A percentile compares a stretch with the other conserved stretches of the same genome.
Conservation (phyloP, 2,113 vertebrate species). For the Leucoraja erinaceus region DNA sequence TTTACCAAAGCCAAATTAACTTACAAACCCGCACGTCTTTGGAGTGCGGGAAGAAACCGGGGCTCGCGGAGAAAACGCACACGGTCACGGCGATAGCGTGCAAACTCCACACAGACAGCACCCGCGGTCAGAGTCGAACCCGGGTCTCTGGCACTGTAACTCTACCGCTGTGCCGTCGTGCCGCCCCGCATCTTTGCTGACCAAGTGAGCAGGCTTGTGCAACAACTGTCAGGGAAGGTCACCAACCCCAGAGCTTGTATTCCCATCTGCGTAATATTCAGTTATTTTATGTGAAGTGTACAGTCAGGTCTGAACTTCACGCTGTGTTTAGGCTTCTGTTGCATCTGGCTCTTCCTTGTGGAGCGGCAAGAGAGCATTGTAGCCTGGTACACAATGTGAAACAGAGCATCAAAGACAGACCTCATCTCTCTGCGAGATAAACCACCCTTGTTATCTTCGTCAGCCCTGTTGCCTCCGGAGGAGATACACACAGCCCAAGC, state of each 20-base stretch:
- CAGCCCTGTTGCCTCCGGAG: conserved; percentile 15
- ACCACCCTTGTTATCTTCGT: conserved; percentile 6
- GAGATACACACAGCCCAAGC: neutral
- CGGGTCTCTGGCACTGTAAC: too few relatives aligned
- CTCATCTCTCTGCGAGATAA: conserved; percentile 23
- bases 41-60: too few relatives aligned
- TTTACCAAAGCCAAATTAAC: too few relatives aligned
- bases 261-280: conserved; percentile 19
- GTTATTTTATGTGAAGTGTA: conserved; percentile 14
- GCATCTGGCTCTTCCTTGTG: conserved; percentile 14
- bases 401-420: conserved; percentile 1
- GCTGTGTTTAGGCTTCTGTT: neutral
- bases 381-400: conserved; percentile 21
- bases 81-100: too few relatives aligned
- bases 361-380: conserved; percentile 26
- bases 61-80: too few relatives aligned
- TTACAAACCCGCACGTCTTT: too few relatives aligned
- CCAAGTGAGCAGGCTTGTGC: neutral
- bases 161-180: too few relatives aligned
- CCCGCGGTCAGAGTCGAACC: too few relatives aligned
- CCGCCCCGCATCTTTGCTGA: neutral
- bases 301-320: neutral
- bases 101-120: too few relatives aligned
- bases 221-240: neutral
- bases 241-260: neutral